A percentile compares a stretch with the other conserved stretches of the same genome.
These are phyloP conservation scores for Oreochromis grahami DNA, from an alignment of 2,797 vertebrate genomes.

Conservation along the genomic window DNA sequence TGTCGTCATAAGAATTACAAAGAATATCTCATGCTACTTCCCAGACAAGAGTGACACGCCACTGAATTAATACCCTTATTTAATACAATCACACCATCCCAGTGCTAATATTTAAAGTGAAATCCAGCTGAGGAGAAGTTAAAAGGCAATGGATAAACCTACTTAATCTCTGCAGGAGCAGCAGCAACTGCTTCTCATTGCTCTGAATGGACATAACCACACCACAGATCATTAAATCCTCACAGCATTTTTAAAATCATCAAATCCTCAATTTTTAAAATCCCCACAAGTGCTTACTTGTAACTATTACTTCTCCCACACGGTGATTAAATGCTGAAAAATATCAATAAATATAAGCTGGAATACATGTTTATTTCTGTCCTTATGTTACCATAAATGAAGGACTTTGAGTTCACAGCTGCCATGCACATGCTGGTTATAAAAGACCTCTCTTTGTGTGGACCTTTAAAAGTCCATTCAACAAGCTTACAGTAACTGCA, in stretches of 20 bases:
- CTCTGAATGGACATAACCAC: constrained; percentile 74
- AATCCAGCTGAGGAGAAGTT: constrained; percentile 13
- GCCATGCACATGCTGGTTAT: background rate
- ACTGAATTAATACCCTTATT: background rate
- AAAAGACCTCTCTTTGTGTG: constrained; percentile 17
- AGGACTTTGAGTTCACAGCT: constrained; percentile 2
- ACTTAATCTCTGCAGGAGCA: constrained; percentile 72
- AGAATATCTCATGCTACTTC: constrained; percentile 6
- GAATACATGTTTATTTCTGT: background rate
- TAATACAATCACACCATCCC: background rate
- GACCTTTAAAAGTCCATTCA: constrained; percentile 21
- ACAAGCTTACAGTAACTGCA: constrained; percentile 37
- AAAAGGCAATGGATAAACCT: constrained; percentile 57
- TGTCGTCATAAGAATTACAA: background rate
- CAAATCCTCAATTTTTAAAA: background rate
- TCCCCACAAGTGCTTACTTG: constrained; percentile 4
- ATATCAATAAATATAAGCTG: background rate
- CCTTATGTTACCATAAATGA: background rate
- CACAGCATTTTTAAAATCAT: constrained; percentile 8
- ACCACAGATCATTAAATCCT: constrained; percentile 66
- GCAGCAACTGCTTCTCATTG: constrained; percentile 74
- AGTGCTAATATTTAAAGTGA: constrained; percentile 26
- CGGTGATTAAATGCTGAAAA: background rate
- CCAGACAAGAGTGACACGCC: constrained; percentile 9
- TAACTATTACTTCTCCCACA: background rate